Percentiles rank a stretch among this genome's conserved stretches.
Evolutionary conservation across 2,888 invertebrate species (phyloP).

Genomic region (Zaprionus bogoriensis): DNA sequence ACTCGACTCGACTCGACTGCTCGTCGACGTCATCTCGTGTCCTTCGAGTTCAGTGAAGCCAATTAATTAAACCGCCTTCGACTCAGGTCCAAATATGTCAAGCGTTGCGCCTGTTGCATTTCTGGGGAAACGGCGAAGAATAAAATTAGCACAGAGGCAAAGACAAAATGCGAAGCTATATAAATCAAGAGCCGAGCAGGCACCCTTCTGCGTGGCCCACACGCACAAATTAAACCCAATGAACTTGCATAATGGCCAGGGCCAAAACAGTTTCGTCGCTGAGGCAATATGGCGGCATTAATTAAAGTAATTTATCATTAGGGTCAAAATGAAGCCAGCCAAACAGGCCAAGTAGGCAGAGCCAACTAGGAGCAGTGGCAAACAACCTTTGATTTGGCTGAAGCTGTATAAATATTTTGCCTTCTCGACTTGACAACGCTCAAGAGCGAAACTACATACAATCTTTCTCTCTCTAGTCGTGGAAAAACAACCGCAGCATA

Average conservation of each 20-base stretch:
- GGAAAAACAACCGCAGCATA: constrained; percentile 43
- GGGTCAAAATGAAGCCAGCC: constrained; percentile 65
- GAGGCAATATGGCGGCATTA: constrained; percentile 80
- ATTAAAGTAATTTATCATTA: constrained; percentile 82
- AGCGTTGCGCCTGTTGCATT: constrained; percentile 73
- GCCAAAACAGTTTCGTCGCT: constrained; percentile 49
- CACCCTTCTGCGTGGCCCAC: constrained; percentile 7
- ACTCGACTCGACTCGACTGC: too few relatives aligned
- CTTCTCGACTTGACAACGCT: constrained; percentile 43
- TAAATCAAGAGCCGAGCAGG: constrained; percentile 50
- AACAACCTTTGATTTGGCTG: constrained; percentile 66
- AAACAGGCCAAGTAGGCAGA: constrained; percentile 6
- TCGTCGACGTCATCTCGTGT: constrained; percentile 8
- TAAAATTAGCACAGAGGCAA: constrained; percentile 51
- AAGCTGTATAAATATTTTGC: constrained; percentile 76
- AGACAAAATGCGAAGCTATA: constrained; percentile 71
- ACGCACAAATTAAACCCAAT: constrained; percentile 74
- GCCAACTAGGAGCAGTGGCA: constrained; percentile 13
- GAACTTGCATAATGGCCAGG: constrained; percentile 73
- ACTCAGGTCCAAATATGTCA: constrained; percentile 65
- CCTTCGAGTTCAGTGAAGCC: constrained; percentile 65
- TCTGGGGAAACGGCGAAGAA: constrained; percentile 33
- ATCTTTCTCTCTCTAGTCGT: not conserved
- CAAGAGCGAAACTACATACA: constrained; percentile 4
- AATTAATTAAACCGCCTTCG: constrained; percentile 66